Conservation (phyloP, 2,888 invertebrate genomes). For the Harpagoxenus sublaevis region DNA sequence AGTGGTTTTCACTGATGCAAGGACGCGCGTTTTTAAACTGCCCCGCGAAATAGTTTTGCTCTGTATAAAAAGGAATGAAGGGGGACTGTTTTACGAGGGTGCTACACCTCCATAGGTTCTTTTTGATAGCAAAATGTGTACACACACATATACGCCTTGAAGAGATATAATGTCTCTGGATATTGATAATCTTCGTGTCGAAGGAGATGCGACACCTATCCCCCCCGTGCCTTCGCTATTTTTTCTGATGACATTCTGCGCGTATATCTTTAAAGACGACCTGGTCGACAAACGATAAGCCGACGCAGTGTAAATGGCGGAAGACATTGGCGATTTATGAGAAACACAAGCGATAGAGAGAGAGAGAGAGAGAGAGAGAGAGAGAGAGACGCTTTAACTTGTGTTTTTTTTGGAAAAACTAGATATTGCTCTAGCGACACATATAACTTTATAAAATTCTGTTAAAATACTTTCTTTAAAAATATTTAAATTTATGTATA, state of each 20-base stretch:
- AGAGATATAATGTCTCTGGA: conserved; percentile 77
- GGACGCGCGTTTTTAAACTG: conserved; percentile 51
- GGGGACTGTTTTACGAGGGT: not conserved
- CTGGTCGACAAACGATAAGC: conserved; percentile 73
- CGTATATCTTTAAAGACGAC: conserved; percentile 69
- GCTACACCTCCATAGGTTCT: conserved; percentile 75
- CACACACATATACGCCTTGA: conserved; percentile 66
- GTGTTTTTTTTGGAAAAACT: not conserved
- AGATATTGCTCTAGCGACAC: not conserved
- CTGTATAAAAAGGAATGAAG: conserved; percentile 18
- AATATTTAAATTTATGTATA: not conserved
- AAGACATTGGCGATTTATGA: conserved; percentile 58
- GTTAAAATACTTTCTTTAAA: not conserved
- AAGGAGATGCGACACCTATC: conserved; percentile 51
- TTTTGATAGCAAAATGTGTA: conserved; percentile 65
- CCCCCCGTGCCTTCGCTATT: conserved; percentile 38
- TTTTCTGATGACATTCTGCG: conserved; percentile 59
- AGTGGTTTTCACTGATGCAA: conserved; percentile 53
- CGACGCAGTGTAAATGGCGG: conserved; percentile 67
- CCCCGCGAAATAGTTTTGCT: conserved; percentile 63
- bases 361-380: conserved; percentile 10
- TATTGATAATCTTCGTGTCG: conserved; percentile 81
- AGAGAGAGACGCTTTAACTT: conserved; percentile 15
- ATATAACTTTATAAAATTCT: not conserved
- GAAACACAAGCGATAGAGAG: not conserved